Percentiles rank a stretch among this genome's conserved stretches.
Evolutionary conservation across 1,140 invertebrate species (phyloP).

Genomic region (Dinoponera quadriceps): DNA sequence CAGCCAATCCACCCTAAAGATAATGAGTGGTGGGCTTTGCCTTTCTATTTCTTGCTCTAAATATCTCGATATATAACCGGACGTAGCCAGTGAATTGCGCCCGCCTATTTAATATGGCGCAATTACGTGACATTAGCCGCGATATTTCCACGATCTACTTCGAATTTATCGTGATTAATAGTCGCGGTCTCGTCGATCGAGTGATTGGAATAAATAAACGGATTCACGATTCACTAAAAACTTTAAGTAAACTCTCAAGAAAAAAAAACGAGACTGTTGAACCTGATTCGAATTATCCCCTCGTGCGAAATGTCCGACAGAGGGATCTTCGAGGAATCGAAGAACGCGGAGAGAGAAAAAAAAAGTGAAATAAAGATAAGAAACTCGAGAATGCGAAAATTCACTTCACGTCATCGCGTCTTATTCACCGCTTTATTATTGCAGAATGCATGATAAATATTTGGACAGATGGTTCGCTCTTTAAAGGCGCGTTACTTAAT

Average conservation of each 20-base stretch:
- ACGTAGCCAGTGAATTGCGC: constrained; percentile 4
- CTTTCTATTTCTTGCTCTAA: constrained; percentile 48
- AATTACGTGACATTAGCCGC: constrained; percentile 16
- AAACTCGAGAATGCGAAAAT: background rate
- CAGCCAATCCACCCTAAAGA: constrained; percentile 56
- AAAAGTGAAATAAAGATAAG: too few relatives aligned
- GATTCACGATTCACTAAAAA: too few relatives aligned
- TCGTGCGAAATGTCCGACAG: too few relatives aligned
- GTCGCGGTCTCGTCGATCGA: too few relatives aligned
- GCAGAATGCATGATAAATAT: background rate
- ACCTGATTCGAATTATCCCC: too few relatives aligned
- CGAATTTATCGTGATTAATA: background rate
- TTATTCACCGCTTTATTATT: constrained; percentile 5
- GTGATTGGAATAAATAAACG: too few relatives aligned
- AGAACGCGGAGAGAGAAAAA: too few relatives aligned
- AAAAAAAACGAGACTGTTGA: too few relatives aligned
- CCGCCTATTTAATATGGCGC: background rate
- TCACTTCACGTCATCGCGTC: background rate
- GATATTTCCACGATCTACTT: background rate
- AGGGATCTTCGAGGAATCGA: too few relatives aligned
- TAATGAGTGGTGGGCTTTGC: constrained; percentile 45
- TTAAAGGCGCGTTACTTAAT: constrained; percentile 44
- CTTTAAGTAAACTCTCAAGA: too few relatives aligned
- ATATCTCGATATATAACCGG: constrained; percentile 32
- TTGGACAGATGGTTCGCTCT: constrained; percentile 9